These are phyloP conservation scores for Trichonephila clavipes DNA, from an alignment of 1,140 invertebrate species.

Conservation along the genomic window DNA sequence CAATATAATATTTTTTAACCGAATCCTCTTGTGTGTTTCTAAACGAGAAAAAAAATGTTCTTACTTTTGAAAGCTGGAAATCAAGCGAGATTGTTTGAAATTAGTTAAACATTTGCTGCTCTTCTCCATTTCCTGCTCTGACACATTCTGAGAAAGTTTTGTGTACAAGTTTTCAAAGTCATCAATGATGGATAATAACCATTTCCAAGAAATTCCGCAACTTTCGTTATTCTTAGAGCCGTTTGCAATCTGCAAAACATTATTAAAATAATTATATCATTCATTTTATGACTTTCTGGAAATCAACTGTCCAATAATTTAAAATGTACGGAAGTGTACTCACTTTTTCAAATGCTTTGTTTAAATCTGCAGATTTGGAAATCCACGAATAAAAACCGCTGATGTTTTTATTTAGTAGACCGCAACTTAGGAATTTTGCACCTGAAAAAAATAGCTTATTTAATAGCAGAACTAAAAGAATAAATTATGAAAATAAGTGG, in stretches of 20 bases:
- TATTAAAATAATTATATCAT: too few relatives aligned
- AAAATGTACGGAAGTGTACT: not conserved
- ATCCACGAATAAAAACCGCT: conserved; percentile 59
- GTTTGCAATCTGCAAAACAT: conserved; percentile 22
- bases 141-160: conserved; percentile 13
- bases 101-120: not conserved
- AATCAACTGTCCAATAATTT: too few relatives aligned
- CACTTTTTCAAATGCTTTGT: conserved; percentile 33
- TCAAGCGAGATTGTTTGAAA: not conserved
- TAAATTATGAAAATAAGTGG: too few relatives aligned
- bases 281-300: too few relatives aligned
- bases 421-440: conserved; percentile 8
- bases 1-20: too few relatives aligned
- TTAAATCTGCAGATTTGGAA: conserved; percentile 27
- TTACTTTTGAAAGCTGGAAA: conserved; percentile 44
- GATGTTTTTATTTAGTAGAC: conserved; percentile 40
- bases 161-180: not conserved
- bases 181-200: not conserved
- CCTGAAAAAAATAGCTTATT: not conserved
- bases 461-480: too few relatives aligned
- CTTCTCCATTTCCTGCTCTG: not conserved
- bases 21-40: too few relatives aligned
- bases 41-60: not conserved
- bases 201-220: not conserved
- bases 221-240: not conserved